Evolutionary conservation across 2,113 vertebrate genomes (phyloP), one percentile per base, ranked within the genome.

Genomic region (Sula dactylatra): DNA sequence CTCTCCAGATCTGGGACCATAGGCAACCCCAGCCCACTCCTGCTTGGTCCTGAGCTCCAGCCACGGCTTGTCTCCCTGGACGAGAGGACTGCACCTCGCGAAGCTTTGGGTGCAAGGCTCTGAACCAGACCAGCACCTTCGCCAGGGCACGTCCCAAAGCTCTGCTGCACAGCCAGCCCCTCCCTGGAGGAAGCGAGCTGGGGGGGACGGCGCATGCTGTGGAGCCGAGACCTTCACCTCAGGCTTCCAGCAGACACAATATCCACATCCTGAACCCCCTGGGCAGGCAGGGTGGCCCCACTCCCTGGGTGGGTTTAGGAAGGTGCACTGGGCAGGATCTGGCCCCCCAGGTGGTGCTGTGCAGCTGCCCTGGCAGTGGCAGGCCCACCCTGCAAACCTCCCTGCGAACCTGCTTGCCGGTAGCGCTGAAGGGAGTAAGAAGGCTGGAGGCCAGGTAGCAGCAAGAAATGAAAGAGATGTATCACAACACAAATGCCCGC

Each of bases 1-100:
- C 31, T 59, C 9, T 67, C 62, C 32, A 10, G 9, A n/a, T 17
- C 31, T 0, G 0, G 11, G 36, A 52, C 7, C 20, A 47, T 25
- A 32, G 10, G n/a, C 27, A 15, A 34, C 13, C 0, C 4, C 44
- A n/a, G 31, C 5, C 32, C 24, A 13, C 6, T 6, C 21, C 1
- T 0, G 1, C 47, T 55, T 16, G 8, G 21, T 14, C 58, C 58
- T 54, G 65, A 72, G 54, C 52, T 61, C 59, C 34, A 42, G 66
- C n/a, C 10, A 1, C 2, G 1, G 4, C 6, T 19, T 12, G 1
- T 44, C 42, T 42, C 11, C 55, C 61, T 9, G 3, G 27, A 10
- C 16, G 31, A 56, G 12, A 22, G 56, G 12, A 8, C 38, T 40
- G 44, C 38, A 45, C 44, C 29, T 24, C 1, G 0, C 4, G 24